Evolutionary conservation across 1,140 invertebrate species (phyloP).

Genomic region (Diorhabda sublineata): DNA sequence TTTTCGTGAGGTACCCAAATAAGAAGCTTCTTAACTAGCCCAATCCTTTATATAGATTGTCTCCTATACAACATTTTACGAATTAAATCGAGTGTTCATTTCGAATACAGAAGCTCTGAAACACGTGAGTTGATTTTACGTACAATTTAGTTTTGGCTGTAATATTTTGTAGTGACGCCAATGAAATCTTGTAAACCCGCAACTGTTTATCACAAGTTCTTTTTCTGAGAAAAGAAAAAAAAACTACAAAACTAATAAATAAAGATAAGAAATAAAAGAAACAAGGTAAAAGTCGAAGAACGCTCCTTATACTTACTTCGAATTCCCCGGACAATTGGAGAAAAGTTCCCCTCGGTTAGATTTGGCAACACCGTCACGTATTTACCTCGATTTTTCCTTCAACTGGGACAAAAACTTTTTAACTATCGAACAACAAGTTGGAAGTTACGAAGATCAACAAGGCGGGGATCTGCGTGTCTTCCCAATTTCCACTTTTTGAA

Average conservation of each 20-base stretch:
- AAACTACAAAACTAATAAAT: neutral
- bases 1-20: no score
- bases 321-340: neutral
- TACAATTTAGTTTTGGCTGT: no score
- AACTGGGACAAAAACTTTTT: conserved; percentile 2
- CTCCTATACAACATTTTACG: no score
- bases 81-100: no score
- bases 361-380: conserved; percentile 1
- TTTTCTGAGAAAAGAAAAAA: neutral
- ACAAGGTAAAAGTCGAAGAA: neutral
- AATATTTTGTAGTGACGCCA: neutral
- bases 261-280: conserved; percentile 1
- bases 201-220: neutral
- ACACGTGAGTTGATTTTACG: no score
- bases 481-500: conserved; percentile 2
- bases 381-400: neutral
- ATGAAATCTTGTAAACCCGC: neutral
- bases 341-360: neutral
- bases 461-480: neutral
- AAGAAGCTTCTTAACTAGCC: no score
- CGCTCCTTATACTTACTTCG: neutral
- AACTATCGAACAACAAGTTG: conserved; percentile 2
- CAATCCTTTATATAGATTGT: no score
- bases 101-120: no score
- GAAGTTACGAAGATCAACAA: neutral